phyloP scores from a whole-genome alignment of 2,888 invertebrate species.

The Anaspis maculata region DNA sequence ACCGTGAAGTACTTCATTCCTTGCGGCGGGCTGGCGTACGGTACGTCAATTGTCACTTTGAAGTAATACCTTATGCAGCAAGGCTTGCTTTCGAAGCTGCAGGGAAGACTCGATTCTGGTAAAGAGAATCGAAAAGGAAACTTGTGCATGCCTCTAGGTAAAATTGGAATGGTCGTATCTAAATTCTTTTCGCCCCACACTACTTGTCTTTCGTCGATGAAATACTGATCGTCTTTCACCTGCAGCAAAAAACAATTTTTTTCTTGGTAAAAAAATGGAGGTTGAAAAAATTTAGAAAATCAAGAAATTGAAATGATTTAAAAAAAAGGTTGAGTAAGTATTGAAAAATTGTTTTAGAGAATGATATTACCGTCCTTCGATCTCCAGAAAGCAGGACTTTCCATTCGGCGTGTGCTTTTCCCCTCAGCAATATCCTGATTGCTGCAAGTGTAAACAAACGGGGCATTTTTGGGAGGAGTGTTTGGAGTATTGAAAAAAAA shows the following conservation, averaged over 20 bases:
- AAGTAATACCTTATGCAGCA: constrained; percentile 67
- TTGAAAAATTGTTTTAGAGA: not conserved
- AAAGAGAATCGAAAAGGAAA: constrained; percentile 62
- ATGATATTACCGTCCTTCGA: constrained; percentile 49
- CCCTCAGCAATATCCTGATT: constrained; percentile 60
- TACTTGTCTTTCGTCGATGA: constrained; percentile 61
- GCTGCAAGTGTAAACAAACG: constrained; percentile 40
- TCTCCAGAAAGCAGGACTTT: constrained; percentile 68
- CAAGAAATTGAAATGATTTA: no score
- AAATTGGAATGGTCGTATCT: constrained; percentile 56
- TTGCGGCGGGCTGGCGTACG: constrained; percentile 69
- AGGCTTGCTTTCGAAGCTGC: constrained; percentile 67
- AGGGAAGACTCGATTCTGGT: constrained; percentile 64
- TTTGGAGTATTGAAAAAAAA: constrained; percentile 6
- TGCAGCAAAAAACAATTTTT: constrained; percentile 10
- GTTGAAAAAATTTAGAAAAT: no score
- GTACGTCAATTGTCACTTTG: constrained; percentile 65
- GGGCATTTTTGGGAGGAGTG: not conserved
- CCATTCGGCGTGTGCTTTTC: constrained; percentile 71
- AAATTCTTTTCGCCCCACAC: constrained; percentile 66
- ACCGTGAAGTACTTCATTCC: constrained; percentile 74
- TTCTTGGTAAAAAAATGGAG: no score
- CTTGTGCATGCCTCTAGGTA: constrained; percentile 62
- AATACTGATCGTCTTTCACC: constrained; percentile 65
- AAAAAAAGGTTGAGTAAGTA: no score